These are phyloP conservation scores for Lypha dubia DNA, from an alignment of 2,888 invertebrate species.

Conservation along the genomic window DNA sequence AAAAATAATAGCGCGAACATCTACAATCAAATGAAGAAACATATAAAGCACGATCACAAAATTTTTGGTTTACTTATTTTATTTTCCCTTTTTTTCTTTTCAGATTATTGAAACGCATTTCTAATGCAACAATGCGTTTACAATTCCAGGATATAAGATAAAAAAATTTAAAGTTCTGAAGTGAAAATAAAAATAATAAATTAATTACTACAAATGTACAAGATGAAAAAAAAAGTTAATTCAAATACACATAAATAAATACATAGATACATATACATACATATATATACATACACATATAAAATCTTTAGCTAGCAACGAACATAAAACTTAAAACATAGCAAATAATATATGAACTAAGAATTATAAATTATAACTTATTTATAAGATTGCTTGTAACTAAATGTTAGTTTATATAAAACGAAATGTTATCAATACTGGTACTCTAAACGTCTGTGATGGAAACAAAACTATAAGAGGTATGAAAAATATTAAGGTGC, in stretches of 20 bases:
- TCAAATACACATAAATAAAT: too few species aligned
- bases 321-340: constrained; percentile 30
- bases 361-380: not conserved
- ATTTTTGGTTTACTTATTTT: not conserved
- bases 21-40: too few species aligned
- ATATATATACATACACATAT: too few species aligned
- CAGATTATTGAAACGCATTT: constrained; percentile 80
- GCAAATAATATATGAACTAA: not conserved
- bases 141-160: not conserved
- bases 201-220: constrained; percentile 26
- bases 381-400: not conserved
- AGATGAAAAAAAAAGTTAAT: not conserved
- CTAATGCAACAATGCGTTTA: constrained; percentile 71
- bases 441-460: too few species aligned
- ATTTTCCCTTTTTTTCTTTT: constrained; percentile 62
- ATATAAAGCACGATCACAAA: not conserved
- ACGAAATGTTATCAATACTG: too few species aligned
- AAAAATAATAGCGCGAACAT: too few species aligned
- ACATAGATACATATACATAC: too few species aligned
- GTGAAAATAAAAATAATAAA: not conserved
- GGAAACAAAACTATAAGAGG: too few species aligned
- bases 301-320: constrained; percentile 49
- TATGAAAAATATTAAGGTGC: too few species aligned
- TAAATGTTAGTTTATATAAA: constrained; percentile 16
- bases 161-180: not conserved